Conservation (phyloP, 2,888 invertebrate species). For the Drosophila percnosoma region DNA sequence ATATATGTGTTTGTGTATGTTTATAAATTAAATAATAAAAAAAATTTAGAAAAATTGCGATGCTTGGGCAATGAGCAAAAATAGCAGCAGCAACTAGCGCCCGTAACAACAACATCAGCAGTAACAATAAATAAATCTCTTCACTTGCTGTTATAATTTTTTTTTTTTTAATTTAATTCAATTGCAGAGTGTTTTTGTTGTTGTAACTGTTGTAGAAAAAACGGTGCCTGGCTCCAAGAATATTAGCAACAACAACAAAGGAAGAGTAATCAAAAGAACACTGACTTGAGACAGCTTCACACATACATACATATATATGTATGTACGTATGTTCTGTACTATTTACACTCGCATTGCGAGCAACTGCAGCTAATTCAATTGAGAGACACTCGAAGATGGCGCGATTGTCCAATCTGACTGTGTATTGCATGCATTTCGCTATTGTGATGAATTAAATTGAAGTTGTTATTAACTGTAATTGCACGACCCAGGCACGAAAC, state of each 20-base stretch:
- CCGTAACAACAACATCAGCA: slow-evolving; percentile 29
- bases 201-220: slow-evolving; percentile 50
- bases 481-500: slow-evolving; percentile 32
- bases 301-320: slow-evolving; percentile 9
- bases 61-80: slow-evolving; percentile 50
- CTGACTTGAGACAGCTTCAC: slow-evolving; percentile 53
- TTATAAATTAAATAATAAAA: slow-evolving; percentile 51
- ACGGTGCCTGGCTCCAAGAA: slow-evolving; percentile 71
- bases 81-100: slow-evolving; percentile 54
- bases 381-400: slow-evolving; percentile 45
- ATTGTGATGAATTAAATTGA: slow-evolving; percentile 68
- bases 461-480: slow-evolving; percentile 76
- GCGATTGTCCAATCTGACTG: slow-evolving; percentile 43
- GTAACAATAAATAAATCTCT: slow-evolving; percentile 58
- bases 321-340: slow-evolving; percentile 13
- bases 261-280: slow-evolving; percentile 54
- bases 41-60: slow-evolving; percentile 37
- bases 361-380: slow-evolving; percentile 72
- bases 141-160: slow-evolving; percentile 38
- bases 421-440: slow-evolving; percentile 48
- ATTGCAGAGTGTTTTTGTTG: slow-evolving; percentile 56
- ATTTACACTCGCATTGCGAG: slow-evolving; percentile 24
- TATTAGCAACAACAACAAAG: slow-evolving; percentile 39
- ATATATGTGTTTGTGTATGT: not conserved
- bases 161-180: slow-evolving; percentile 72